These are phyloP conservation scores for Chiloscyllium punctatum DNA, from an alignment of 2,797 vertebrate genomes.

Conservation along the genomic window DNA sequence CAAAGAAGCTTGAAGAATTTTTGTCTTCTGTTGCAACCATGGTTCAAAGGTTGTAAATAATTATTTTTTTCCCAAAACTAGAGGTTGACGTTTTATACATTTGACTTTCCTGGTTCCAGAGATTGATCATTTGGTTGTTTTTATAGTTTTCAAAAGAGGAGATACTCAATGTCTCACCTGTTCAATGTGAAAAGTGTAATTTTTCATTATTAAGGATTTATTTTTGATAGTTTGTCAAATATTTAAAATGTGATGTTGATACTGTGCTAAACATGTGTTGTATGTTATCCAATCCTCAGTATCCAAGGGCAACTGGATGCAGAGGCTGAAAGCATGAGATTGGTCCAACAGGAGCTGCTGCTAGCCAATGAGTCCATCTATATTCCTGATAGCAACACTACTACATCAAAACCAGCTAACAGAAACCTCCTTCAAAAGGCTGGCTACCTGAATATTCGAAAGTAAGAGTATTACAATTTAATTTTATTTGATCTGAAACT, in stretches of 20 bases:
- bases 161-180: background rate
- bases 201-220: background rate
- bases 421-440: constrained; percentile 92
- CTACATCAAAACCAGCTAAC: constrained; percentile 65
- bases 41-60: constrained; percentile 71
- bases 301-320: constrained; percentile 82
- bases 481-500: background rate
- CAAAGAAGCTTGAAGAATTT: constrained; percentile 83
- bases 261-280: background rate
- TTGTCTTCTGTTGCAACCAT: constrained; percentile 76
- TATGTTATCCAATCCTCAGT: constrained; percentile 50
- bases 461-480: constrained; percentile 59
- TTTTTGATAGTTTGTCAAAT: background rate
- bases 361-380: constrained; percentile 80
- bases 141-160: background rate
- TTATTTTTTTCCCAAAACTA: background rate
- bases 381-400: constrained; percentile 76
- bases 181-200: background rate
- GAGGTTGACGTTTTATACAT: background rate
- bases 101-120: background rate
- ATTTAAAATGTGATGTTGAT: background rate
- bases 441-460: constrained; percentile 95
- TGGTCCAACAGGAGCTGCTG: constrained; percentile 78
- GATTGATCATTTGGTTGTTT: background rate
- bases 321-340: constrained; percentile 81